Conservation (phyloP, 2,113 vertebrate species). For the Cynopterus brachyotis region DNA sequence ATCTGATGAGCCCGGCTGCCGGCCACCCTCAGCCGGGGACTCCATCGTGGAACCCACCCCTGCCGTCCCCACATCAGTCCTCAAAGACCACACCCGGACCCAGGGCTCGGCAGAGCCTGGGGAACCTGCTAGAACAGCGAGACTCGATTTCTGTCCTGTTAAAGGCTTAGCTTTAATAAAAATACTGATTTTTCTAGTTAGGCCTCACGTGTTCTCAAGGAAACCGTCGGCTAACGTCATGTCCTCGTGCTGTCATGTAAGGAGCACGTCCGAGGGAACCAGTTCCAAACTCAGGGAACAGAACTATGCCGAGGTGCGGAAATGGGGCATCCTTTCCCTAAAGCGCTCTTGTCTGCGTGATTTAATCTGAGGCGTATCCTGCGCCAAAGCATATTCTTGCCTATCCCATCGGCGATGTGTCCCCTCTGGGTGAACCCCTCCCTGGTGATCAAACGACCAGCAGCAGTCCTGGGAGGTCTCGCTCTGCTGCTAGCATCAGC, state of each 20-base stretch:
- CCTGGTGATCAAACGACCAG: background rate
- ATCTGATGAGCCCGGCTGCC: constrained; percentile 75
- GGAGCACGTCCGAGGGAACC: background rate
- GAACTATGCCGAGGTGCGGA: background rate
- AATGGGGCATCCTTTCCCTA: background rate
- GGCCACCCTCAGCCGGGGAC: constrained; percentile 73
- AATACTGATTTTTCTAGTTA: background rate
- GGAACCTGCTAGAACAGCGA: constrained; percentile 73
- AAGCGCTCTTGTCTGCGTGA: background rate
- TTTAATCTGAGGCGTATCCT: background rate
- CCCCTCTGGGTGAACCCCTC: background rate
- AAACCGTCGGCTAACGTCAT: background rate
- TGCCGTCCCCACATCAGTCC: constrained; percentile 71
- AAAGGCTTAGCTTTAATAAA: background rate
- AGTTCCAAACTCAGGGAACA: background rate
- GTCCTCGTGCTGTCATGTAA: background rate
- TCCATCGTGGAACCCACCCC: constrained; percentile 62
- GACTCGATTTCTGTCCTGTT: constrained; percentile 63
- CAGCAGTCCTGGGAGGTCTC: background rate
- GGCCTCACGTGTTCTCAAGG: background rate
- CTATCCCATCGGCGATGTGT: background rate
- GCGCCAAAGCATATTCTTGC: background rate
- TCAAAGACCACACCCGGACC: constrained; percentile 71
- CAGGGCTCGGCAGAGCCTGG: constrained; percentile 60
- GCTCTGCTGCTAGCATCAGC: background rate